Percentiles rank a stretch among this genome's conserved stretches.
These are phyloP conservation scores for Troides oblongomaculatus DNA, from an alignment of 2,888 invertebrate species.

Conservation along the genomic window DNA sequence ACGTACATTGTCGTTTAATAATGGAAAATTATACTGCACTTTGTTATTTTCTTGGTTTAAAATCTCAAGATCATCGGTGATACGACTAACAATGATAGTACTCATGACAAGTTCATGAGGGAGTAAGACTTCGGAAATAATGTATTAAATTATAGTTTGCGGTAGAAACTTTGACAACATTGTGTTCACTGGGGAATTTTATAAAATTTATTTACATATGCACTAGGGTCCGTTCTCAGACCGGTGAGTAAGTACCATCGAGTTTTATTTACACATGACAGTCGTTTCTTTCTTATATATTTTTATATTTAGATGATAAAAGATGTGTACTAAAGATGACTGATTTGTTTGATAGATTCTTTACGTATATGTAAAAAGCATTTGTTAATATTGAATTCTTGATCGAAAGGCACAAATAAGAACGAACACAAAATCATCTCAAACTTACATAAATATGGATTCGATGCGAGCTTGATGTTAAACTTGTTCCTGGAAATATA, in stretches of 20 bases:
- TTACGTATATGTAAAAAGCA: too few relatives aligned
- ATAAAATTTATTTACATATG: neutral
- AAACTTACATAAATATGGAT: too few relatives aligned
- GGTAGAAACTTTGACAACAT: constrained; percentile 9
- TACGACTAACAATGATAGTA: constrained; percentile 21
- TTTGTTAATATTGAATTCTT: too few relatives aligned
- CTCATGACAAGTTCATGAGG: constrained; percentile 7
- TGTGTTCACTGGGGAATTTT: constrained; percentile 1
- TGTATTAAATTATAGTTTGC: constrained; percentile 2
- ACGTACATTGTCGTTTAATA: constrained; percentile 25
- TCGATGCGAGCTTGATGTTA: too few relatives aligned
- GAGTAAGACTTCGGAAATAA: constrained; percentile 7
- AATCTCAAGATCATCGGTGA: constrained; percentile 17
- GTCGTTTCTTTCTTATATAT: neutral
- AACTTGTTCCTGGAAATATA: too few relatives aligned
- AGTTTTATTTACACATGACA: neutral
- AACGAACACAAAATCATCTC: too few relatives aligned
- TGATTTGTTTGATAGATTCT: too few relatives aligned
- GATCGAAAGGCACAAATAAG: too few relatives aligned
- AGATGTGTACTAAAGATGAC: too few relatives aligned
- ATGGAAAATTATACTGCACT: constrained; percentile 15
- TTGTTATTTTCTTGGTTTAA: constrained; percentile 11
- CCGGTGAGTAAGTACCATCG: neutral
- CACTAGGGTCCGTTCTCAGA: neutral
- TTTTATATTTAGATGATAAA: too few relatives aligned